These are phyloP conservation scores for Alethe diademata DNA, from an alignment of 2,113 vertebrate genomes.

Conservation along the genomic window DNA sequence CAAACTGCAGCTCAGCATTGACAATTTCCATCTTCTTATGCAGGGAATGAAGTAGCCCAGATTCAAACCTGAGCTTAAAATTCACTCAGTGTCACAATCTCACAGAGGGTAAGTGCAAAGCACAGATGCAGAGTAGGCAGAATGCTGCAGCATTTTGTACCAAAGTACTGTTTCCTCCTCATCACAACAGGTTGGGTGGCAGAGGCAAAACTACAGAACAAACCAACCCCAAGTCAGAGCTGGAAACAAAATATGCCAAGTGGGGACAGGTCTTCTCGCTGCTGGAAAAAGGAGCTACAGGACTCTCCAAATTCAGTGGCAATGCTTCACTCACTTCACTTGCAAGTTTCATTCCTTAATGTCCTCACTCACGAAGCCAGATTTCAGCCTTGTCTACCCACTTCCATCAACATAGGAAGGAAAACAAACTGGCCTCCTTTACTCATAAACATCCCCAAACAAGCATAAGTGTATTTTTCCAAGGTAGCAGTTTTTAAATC, in stretches of 20 bases:
- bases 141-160: background rate
- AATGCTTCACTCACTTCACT: conserved; percentile 4
- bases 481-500: conserved; percentile 32
- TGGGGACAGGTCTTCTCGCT: background rate
- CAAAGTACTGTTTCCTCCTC: background rate
- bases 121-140: background rate
- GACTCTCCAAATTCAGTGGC: background rate
- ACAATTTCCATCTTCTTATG: background rate
- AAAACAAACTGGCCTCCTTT: background rate
- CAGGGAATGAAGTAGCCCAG: background rate
- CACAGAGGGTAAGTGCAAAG: background rate
- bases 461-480: background rate
- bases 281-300: background rate
- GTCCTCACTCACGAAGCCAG: background rate
- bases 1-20: fast-evolving
- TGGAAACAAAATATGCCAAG: background rate
- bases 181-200: background rate
- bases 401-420: background rate
- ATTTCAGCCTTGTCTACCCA: background rate
- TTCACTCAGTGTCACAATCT: background rate
- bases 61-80: background rate
- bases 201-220: background rate
- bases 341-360: background rate
- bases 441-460: background rate
- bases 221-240: background rate